Conservation (phyloP, 2,113 vertebrate species). For the Formicarius rufipectus region DNA sequence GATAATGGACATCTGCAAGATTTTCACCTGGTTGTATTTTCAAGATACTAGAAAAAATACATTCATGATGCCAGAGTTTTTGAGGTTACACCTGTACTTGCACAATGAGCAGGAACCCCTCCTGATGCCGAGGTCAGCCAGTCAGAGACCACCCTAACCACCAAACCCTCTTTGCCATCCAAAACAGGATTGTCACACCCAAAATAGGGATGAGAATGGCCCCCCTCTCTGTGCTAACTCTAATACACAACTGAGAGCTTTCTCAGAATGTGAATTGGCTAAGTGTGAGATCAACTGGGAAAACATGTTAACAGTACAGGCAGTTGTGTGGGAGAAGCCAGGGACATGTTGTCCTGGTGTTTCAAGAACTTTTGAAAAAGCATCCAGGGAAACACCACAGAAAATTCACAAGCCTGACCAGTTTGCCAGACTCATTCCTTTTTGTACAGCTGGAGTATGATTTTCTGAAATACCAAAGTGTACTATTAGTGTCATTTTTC, state of each 20-base stretch:
- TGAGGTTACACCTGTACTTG: neutral
- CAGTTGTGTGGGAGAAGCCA: neutral
- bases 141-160: neutral
- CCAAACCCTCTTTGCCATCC: neutral
- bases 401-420: neutral
- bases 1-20: neutral
- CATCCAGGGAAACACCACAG: neutral
- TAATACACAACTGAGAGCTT: neutral
- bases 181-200: neutral
- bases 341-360: neutral
- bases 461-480: neutral
- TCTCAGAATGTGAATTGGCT: neutral
- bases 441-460: neutral
- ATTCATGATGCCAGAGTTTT: neutral
- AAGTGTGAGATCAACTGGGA: neutral
- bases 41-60: neutral
- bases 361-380: neutral
- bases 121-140: neutral
- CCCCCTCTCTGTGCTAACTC: neutral
- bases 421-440: neutral
- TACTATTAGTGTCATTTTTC: neutral
- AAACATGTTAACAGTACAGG: neutral
- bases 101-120: neutral
- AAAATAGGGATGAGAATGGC: neutral
- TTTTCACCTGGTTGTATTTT: neutral